Evolutionary conservation across 2,888 invertebrate genomes (phyloP).

Genomic region (Cryptosula pallasiana): DNA sequence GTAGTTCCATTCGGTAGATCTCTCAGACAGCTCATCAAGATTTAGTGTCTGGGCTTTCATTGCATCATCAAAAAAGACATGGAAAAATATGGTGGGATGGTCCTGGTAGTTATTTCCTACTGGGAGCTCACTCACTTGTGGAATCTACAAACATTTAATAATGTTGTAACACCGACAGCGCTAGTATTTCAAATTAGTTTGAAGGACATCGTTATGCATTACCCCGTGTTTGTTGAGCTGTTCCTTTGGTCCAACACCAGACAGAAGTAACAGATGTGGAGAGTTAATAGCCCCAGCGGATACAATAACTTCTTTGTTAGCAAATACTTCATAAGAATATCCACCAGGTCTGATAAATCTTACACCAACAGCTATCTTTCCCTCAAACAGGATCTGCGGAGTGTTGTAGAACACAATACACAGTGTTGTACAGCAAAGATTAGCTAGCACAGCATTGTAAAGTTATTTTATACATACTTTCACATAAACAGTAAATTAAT

Average conservation of each 20-base stretch:
- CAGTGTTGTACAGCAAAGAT: no score
- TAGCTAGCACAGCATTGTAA: no score
- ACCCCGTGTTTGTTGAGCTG: constrained; percentile 46
- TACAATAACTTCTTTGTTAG: constrained; percentile 42
- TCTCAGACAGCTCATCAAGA: background rate
- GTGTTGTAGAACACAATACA: background rate
- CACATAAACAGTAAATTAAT: no score
- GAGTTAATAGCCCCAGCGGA: constrained; percentile 51
- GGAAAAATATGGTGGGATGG: constrained; percentile 26
- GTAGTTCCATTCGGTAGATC: background rate
- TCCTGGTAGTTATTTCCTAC: constrained; percentile 34
- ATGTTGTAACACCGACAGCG: no score
- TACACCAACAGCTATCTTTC: constrained; percentile 38
- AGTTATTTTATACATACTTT: no score
- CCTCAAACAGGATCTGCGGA: constrained; percentile 37
- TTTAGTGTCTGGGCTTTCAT: background rate
- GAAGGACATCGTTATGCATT: constrained; percentile 23
- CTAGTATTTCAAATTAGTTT: no score
- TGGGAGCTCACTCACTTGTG: constrained; percentile 32
- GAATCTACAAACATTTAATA: constrained; percentile 27
- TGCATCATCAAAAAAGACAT: background rate
- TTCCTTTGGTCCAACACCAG: constrained; percentile 49
- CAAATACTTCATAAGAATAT: constrained; percentile 33
- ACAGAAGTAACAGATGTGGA: constrained; percentile 49
- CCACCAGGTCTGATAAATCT: constrained; percentile 38